Percentiles rank a stretch among this genome's conserved stretches.
Evolutionary conservation across 2,113 vertebrate species (phyloP).

Genomic region (Plecturocebus donacophilus): DNA sequence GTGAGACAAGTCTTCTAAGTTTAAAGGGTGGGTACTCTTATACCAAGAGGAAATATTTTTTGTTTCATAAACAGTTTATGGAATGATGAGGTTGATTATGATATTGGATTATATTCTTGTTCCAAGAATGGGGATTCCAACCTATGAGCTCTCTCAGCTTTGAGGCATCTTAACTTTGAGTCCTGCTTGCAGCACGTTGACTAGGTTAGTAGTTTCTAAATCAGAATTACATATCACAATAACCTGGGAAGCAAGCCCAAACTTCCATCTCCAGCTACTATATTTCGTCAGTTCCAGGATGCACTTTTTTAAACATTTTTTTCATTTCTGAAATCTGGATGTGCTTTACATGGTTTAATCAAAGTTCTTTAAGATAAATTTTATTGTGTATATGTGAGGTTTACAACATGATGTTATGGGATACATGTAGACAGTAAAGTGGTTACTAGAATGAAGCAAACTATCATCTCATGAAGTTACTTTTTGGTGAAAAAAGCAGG

Average conservation of each 20-base stretch:
- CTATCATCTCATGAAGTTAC: not conserved
- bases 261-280: not conserved
- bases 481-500: not conserved
- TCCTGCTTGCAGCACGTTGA: not conserved
- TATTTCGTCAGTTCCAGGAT: not conserved
- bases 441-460: not conserved
- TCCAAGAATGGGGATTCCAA: not conserved
- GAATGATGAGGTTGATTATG: not conserved
- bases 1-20: not conserved
- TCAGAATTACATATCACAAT: not conserved
- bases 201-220: not conserved
- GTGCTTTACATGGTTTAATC: not conserved
- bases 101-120: not conserved
- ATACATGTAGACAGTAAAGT: not conserved
- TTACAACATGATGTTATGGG: not conserved
- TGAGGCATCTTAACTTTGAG: not conserved
- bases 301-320: not conserved
- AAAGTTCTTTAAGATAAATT: not conserved
- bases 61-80: not conserved
- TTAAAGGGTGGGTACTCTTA: not conserved
- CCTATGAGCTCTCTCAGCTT: not conserved
- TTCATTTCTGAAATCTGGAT: not conserved
- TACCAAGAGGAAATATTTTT: not conserved
- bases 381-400: not conserved
- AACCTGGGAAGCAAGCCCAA: not conserved